phyloP scores from a whole-genome alignment of 2,888 invertebrate species.

The Lasioglossum marginatum region DNA sequence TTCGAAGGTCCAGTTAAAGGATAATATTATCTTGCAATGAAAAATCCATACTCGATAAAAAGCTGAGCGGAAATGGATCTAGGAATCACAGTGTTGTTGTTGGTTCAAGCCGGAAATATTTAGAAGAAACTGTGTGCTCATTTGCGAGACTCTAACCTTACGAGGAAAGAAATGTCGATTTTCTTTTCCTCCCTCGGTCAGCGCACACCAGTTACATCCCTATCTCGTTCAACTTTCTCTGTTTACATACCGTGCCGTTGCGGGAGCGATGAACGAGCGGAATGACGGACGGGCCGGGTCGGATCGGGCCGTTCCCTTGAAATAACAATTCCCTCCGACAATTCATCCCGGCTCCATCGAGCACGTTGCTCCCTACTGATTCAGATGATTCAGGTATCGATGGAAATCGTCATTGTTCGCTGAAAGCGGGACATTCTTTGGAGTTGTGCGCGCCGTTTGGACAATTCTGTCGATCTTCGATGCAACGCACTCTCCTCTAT shows the following conservation, averaged over 20 bases:
- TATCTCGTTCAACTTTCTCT: constrained; percentile 76
- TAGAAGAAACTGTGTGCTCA: neutral
- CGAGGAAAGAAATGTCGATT: constrained; percentile 32
- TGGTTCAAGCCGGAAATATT: neutral
- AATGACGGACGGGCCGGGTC: constrained; percentile 67
- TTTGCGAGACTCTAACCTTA: constrained; percentile 25
- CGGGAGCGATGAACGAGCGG: constrained; percentile 75
- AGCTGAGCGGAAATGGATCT: neutral
- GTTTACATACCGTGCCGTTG: constrained; percentile 79
- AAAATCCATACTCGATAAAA: neutral
- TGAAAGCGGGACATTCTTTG: neutral
- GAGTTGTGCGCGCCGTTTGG: neutral
- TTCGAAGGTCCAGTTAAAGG: neutral
- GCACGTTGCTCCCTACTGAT: constrained; percentile 8
- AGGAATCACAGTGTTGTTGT: neutral
- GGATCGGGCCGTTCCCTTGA: constrained; percentile 74
- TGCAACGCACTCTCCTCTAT: neutral
- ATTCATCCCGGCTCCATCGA: constrained; percentile 25
- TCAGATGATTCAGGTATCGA: constrained; percentile 28
- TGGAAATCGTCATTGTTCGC: neutral
- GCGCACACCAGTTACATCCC: constrained; percentile 68
- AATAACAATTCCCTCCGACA: constrained; percentile 78
- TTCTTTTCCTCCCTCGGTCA: constrained; percentile 57
- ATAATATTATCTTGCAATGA: neutral
- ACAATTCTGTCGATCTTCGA: neutral